phyloP scores from a whole-genome alignment of 2,113 vertebrate genomes.

The Calyptommatus sinebrachiatus region DNA sequence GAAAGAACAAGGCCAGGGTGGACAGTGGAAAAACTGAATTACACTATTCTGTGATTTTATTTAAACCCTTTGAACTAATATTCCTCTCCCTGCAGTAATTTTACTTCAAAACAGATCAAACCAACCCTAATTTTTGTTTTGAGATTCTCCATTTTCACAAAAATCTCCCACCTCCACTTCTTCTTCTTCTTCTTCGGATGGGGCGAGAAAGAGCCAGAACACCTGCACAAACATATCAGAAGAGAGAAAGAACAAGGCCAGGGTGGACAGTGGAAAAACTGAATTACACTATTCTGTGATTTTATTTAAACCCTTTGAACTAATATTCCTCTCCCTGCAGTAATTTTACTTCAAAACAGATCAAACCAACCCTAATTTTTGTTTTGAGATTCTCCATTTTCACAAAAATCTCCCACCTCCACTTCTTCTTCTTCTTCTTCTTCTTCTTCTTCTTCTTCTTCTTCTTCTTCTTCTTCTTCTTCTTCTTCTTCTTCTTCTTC shows the following conservation, averaged over 20 bases:
- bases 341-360: constrained; percentile 7
- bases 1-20: neutral
- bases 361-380: neutral
- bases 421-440: neutral
- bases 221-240: too few relatives aligned
- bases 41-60: neutral
- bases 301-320: neutral
- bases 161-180: neutral
- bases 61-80: neutral
- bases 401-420: neutral
- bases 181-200: neutral
- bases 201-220: too few relatives aligned
- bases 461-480: too few relatives aligned
- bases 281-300: neutral
- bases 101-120: constrained; percentile 10
- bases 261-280: neutral
- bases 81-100: neutral
- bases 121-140: neutral
- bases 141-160: neutral
- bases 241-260: neutral
- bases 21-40: neutral
- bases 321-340: neutral
- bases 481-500: too few relatives aligned
- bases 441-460: too few relatives aligned
- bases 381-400: neutral